A percentile compares a stretch with the other conserved stretches of the same genome.
These are phyloP conservation scores for Acromyrmex echinatior DNA, from an alignment of 1,140 invertebrate species.

Conservation along the genomic window DNA sequence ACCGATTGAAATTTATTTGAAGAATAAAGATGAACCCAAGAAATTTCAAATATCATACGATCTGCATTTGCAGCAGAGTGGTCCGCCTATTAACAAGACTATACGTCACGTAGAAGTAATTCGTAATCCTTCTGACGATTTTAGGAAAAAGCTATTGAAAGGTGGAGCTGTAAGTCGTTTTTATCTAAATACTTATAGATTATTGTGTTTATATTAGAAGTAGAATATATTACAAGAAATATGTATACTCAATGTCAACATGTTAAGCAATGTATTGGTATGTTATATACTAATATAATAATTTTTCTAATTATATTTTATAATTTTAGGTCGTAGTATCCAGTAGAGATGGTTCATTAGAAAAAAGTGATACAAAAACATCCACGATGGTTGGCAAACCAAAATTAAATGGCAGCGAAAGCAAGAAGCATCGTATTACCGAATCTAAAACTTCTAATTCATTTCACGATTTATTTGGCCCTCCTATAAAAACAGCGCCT, in stretches of 20 bases:
- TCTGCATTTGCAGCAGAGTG: conserved; percentile 92
- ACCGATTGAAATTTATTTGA: conserved; percentile 96
- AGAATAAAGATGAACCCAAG: conserved; percentile 96
- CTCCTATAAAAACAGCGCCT: conserved; percentile 90
- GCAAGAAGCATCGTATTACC: conserved; percentile 88
- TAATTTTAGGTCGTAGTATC: conserved; percentile 76
- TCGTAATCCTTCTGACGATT: conserved; percentile 95
- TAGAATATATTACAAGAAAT: background rate
- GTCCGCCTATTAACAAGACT: conserved; percentile 90
- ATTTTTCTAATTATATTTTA: conserved; percentile 10
- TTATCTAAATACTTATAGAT: background rate
- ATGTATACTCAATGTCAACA: background rate
- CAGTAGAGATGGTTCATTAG: conserved; percentile 77
- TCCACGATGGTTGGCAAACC: conserved; percentile 89
- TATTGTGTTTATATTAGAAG: background rate
- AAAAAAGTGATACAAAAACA: conserved; percentile 82
- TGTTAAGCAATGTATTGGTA: background rate
- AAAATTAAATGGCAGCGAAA: conserved; percentile 88
- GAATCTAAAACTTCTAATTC: conserved; percentile 89
- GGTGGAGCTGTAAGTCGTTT: conserved; percentile 91
- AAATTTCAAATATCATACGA: conserved; percentile 96
- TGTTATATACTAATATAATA: background rate
- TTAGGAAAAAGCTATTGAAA: conserved; percentile 94
- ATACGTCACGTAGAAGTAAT: conserved; percentile 93
- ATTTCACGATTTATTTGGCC: conserved; percentile 93